Conservation (phyloP, 2,888 invertebrate species). For the Koerneria pararmatus region DNA sequence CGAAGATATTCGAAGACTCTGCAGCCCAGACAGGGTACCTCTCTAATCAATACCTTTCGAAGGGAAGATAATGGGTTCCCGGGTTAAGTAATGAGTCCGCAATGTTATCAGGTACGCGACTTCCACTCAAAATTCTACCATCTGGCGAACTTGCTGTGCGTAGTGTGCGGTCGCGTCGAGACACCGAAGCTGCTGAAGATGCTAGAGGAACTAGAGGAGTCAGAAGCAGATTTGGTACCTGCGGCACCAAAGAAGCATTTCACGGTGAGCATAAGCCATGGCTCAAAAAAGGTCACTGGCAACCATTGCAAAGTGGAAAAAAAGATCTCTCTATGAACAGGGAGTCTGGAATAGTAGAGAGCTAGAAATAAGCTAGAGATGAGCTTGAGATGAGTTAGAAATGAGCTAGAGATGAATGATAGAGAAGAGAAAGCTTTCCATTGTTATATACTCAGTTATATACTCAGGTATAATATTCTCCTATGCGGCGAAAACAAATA, state of each 20-base stretch:
- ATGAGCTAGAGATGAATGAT: no score
- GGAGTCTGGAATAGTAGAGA: no score
- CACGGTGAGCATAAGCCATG: constrained; percentile 10
- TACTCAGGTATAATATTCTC: no score
- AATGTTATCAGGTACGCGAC: constrained; percentile 64
- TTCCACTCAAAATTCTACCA: constrained; percentile 83
- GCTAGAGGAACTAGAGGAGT: constrained; percentile 73
- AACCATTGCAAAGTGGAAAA: no score
- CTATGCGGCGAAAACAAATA: no score
- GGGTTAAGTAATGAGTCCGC: not conserved
- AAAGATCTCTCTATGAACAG: no score
- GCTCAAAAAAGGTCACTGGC: no score
- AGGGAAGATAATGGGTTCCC: not conserved
- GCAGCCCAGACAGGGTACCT: constrained; percentile 73
- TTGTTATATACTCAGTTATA: no score
- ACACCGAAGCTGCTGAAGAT: constrained; percentile 72
- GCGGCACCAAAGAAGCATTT: constrained; percentile 48
- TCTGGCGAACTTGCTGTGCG: constrained; percentile 79
- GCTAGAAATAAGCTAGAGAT: no score
- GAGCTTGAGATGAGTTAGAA: no score
- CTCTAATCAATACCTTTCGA: not conserved
- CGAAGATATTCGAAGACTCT: constrained; percentile 77
- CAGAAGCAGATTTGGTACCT: constrained; percentile 31
- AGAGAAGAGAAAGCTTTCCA: no score
- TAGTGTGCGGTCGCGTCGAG: constrained; percentile 75